Base-by-base conservation (phyloP, 2,888 invertebrate species). In the Drosophila limbata region DNA sequence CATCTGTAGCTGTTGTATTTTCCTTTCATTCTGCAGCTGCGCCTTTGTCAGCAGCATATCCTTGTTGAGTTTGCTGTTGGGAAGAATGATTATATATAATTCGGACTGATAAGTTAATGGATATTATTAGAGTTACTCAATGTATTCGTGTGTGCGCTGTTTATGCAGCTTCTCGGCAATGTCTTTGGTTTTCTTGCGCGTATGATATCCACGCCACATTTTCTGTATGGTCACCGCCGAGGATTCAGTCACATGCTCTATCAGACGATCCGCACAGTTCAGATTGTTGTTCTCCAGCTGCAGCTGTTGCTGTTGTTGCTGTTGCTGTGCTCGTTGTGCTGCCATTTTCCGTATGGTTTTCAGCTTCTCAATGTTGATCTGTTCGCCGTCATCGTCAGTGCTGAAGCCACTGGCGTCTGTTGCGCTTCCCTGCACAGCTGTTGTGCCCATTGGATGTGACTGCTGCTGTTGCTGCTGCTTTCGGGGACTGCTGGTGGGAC, bases 21-120 rank as follows among this genome's bases (percentile, higher is more conserved):
- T 97, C 31, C 97, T 93, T 90, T 97, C 97, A 84, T 96, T 96
- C 89, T 97, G 96, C 48, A 97, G 91, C 13, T 97, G 97, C 1
- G 95, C 96, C 91, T 97, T 96, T 0, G 97, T 96, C 13, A 96
- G 95, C 90, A 96, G 96, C 95, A 97, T 96, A 89, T 97, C 97
- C 77, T 95, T 95, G 5, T 96, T 95, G 35, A 97, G 91, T 93
- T 96, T 95, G 83, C 97, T 97, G 76, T 6, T 3, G 21, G 19
- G 5, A 28, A 89, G n/a, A 47, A 47, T 0, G 37, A 10, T 10
- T 11, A 25, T 37, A 4, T 10, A 4, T 2, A 2, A 33, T 9
- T 5, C 15, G 9, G 4, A 9, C 5, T 11, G 21, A 42, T 21
- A 6, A 13, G 11, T 0, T 1, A 1, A 10, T 1, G 13, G 40